A percentile compares a stretch with the other conserved stretches of the same genome.
Conservation (phyloP, 2,888 invertebrate species). For the Rhogogaster chlorosoma region DNA sequence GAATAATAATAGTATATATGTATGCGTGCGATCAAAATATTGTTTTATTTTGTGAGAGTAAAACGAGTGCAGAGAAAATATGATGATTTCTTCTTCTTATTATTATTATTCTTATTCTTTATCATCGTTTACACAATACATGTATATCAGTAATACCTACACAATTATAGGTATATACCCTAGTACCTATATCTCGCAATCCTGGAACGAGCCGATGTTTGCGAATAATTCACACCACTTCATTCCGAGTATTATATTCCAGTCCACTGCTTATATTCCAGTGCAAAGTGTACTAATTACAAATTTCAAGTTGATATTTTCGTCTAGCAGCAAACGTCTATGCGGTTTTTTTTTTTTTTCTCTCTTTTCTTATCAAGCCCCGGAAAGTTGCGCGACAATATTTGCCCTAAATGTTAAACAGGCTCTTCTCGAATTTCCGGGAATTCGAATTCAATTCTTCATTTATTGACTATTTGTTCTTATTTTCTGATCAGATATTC, state of each 20-base stretch:
- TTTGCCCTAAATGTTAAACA: background rate
- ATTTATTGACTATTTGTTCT: background rate
- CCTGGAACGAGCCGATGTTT: background rate
- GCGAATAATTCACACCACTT: constrained; percentile 6
- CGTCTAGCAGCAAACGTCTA: background rate
- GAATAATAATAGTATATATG: background rate
- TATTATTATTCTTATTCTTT: background rate
- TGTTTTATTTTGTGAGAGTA: background rate
- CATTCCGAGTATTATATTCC: background rate
- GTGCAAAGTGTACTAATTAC: constrained; percentile 14
- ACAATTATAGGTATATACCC: background rate
- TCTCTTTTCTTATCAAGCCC: background rate
- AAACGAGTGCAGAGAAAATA: background rate
- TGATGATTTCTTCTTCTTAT: background rate
- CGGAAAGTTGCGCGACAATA: background rate
- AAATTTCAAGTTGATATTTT: background rate
- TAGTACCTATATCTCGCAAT: background rate
- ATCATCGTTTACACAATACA: background rate
- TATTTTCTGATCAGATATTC: background rate
- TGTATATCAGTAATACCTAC: background rate
- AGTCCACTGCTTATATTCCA: background rate
- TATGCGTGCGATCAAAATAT: background rate
- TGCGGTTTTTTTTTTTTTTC: background rate
- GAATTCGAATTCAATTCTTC: background rate
- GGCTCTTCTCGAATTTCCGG: background rate